A percentile compares a stretch with the other conserved stretches of the same genome.
Conservation (phyloP, 1,140 invertebrate genomes). For the Vanessa tameamea region DNA sequence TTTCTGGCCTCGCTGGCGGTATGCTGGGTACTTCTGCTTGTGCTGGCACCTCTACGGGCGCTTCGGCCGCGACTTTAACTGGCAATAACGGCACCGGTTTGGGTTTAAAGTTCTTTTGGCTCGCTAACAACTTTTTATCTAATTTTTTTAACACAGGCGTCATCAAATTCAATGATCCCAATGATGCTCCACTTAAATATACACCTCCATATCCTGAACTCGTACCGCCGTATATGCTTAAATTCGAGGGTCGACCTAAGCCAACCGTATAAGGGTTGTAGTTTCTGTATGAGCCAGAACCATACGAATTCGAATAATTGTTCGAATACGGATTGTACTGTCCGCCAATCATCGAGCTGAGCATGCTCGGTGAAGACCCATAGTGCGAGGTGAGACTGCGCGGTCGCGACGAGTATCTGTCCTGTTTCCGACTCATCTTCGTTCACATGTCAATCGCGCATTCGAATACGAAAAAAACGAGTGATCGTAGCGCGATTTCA, state of each 20-base stretch:
- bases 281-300: conserved; percentile 73
- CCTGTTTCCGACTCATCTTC: conserved; percentile 73
- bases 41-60: conserved; percentile 37
- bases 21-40: conserved; percentile 38
- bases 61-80: conserved; percentile 40
- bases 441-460: conserved; percentile 55
- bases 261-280: conserved; percentile 76
- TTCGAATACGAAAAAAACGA: conserved; percentile 42
- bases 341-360: conserved; percentile 61
- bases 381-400: conserved; percentile 67
- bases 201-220: conserved; percentile 84
- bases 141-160: conserved; percentile 80
- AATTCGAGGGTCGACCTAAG: conserved; percentile 61
- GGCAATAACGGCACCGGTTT: conserved; percentile 59
- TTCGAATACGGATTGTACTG: conserved; percentile 65
- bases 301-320: conserved; percentile 64
- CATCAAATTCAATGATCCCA: conserved; percentile 80
- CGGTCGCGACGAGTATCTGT: conserved; percentile 66
- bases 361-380: conserved; percentile 68
- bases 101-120: conserved; percentile 75
- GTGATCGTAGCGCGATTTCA: conserved; percentile 56
- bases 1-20: conserved; percentile 64
- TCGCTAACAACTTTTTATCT: conserved; percentile 70
- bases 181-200: conserved; percentile 77
- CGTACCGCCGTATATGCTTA: conserved; percentile 83